These are phyloP conservation scores for Montifringilla adamsi DNA, from an alignment of 2,113 vertebrate species.

Conservation along the genomic window DNA sequence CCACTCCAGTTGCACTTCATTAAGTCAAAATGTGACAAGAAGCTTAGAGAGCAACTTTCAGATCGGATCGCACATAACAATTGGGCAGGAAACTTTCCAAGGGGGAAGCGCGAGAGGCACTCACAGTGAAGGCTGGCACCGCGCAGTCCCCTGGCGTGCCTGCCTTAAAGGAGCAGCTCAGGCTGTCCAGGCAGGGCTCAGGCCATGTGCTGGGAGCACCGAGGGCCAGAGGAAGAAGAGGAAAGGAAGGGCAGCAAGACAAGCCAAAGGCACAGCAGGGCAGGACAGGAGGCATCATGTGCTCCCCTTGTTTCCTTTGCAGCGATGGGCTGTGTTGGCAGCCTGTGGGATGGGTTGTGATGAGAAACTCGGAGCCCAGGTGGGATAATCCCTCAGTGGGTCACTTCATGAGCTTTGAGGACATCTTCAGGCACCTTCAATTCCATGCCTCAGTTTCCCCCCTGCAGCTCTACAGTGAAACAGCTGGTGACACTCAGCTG, in stretches of 20 bases:
- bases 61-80: constrained; percentile 99
- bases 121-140: constrained; percentile 44
- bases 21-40: constrained; percentile 99
- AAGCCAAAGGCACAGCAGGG: background rate
- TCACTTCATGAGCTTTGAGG: background rate
- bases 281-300: background rate
- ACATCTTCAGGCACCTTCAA: background rate
- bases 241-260: background rate
- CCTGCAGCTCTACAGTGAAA: background rate
- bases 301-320: background rate
- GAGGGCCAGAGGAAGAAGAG: background rate
- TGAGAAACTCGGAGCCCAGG: background rate
- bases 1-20: constrained; percentile 99
- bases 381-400: rapidly evolving
- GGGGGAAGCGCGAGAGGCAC: constrained; percentile 61
- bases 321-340: background rate
- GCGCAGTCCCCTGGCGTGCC: background rate
- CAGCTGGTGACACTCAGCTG: background rate
- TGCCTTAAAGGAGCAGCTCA: constrained; percentile 38
- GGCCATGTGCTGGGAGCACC: background rate
- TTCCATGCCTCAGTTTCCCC: background rate
- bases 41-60: constrained; percentile 99
- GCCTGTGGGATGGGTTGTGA: background rate
- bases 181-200: background rate
- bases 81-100: constrained; percentile 92